Evolutionary conservation across 2,113 vertebrate genomes (phyloP), one percentile per base, ranked within the genome.

Genomic region (Lanius collurio): DNA sequence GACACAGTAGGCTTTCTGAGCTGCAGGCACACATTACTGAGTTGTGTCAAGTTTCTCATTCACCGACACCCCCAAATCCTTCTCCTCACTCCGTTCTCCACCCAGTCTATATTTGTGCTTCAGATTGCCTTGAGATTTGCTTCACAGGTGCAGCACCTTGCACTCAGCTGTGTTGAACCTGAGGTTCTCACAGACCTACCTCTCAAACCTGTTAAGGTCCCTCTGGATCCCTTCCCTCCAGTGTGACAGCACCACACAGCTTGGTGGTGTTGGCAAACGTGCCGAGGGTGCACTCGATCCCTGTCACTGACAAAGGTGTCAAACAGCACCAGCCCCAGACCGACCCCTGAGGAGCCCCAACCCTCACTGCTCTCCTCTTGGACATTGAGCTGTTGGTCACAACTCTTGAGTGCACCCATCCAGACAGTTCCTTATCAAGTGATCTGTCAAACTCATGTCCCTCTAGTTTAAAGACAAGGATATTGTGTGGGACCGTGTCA

Each of bases 261-360:
- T 73, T 7, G 2, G 12, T 13, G 26, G 0, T 22, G 33, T 5
- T 15, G 37, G 50, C 47, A 20, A 1, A 15, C 0, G 8, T 30
- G 64, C 41, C 2, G 1, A 15, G 56, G 64, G 21, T 11, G 47
- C 7, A 0, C 68, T 33, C 2, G 0, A 1, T 52, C 35, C 13
- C 12, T 20, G 39, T 17, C 77, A 6, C 37, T 11, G 22, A 10
- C 37, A 7, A 2, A 39, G 60, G 52, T 30, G 60, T 33, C 3
- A 2, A 46, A 53, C 39, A 67, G 56, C 57, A 11, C 16, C 1
- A 1, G 13, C 7, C 46, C n/a, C 35, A 33, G 3, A 12, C 35
- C 4, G 1, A 19, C 2, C 59, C 65, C 35, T 10, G 76, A 57
- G 50, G 35, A 18, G 0, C 68, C 39, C 33, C 78, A 75, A 52